Evolutionary conservation across 1,140 invertebrate genomes (phyloP).

Genomic region (Apis florea): DNA sequence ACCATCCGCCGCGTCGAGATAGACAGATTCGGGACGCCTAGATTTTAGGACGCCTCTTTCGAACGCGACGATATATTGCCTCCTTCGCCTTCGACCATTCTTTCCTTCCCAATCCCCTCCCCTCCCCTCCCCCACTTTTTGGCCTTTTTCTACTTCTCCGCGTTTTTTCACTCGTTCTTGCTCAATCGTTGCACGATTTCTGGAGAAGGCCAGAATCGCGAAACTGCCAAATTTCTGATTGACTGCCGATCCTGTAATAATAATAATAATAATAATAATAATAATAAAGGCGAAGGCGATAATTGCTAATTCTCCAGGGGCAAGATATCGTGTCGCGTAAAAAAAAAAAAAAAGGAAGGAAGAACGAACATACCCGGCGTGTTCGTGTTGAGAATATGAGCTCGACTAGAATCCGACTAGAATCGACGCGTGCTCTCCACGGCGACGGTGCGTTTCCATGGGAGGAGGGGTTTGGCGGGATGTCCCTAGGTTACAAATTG

Average conservation of each 20-base stretch:
- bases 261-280: too few relatives aligned
- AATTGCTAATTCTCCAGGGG: slow-evolving; percentile 29
- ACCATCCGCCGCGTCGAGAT: too few relatives aligned
- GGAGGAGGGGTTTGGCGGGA: slow-evolving; percentile 48
- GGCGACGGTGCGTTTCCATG: slow-evolving; percentile 55
- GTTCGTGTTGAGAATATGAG: slow-evolving; percentile 40
- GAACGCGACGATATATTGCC: too few relatives aligned
- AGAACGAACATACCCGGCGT: slow-evolving; percentile 54
- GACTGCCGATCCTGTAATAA: slow-evolving; percentile 57
- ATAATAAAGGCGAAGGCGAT: slow-evolving; percentile 49
- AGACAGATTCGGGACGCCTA: too few relatives aligned
- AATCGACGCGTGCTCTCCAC: slow-evolving; percentile 64
- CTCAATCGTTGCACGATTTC: slow-evolving; percentile 11
- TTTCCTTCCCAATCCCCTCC: too few relatives aligned
- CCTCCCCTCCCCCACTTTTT: too few relatives aligned
- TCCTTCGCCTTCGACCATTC: too few relatives aligned
- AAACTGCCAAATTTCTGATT: slow-evolving; percentile 58
- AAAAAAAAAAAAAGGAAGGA: too few relatives aligned
- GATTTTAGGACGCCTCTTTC: too few relatives aligned
- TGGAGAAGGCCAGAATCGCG: slow-evolving; percentile 30
- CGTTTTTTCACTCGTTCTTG: slow-evolving; percentile 40
- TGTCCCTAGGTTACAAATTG: slow-evolving; percentile 56
- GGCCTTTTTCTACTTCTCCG: slow-evolving; percentile 50
- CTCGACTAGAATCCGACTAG: slow-evolving; percentile 42
- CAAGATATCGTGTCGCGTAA: not conserved